Conservation (phyloP, 2,113 vertebrate species). For the Lampris incognitus region DNA sequence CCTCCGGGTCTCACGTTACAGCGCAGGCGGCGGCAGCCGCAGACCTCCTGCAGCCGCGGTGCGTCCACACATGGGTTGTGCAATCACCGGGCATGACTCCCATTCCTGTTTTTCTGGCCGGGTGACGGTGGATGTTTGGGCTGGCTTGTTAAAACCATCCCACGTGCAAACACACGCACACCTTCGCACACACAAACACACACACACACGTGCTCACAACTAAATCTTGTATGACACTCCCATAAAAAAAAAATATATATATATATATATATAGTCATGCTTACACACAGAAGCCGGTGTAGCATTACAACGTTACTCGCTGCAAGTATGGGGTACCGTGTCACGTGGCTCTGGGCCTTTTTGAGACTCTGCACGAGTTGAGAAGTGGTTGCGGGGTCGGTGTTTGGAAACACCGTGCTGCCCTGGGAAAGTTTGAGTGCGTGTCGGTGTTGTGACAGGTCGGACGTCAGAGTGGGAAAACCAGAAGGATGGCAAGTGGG, state of each 20-base stretch:
- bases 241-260: constrained; percentile 16
- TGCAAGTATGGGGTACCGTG: constrained; percentile 32
- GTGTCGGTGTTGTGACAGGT: constrained; percentile 7
- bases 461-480: constrained; percentile 5
- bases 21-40: constrained; percentile 44
- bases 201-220: constrained; percentile 1
- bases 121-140: constrained; percentile 76
- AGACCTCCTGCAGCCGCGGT: constrained; percentile 55
- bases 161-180: constrained; percentile 33
- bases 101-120: constrained; percentile 86
- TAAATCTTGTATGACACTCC: constrained; percentile 52
- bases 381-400: background rate
- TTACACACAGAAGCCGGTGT: too few species aligned
- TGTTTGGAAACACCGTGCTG: constrained; percentile 32
- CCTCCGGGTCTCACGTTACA: constrained; percentile 55
- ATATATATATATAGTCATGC: too few species aligned
- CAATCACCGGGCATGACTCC: constrained; percentile 72
- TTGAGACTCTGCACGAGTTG: background rate
- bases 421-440: constrained; percentile 37
- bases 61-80: constrained; percentile 74
- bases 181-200: constrained; percentile 8
- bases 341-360: background rate
- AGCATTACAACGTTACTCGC: background rate
- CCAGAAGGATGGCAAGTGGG: background rate
- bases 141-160: constrained; percentile 68